Conservation (phyloP, 2,797 vertebrate genomes). For the Anguilla marmorata region DNA sequence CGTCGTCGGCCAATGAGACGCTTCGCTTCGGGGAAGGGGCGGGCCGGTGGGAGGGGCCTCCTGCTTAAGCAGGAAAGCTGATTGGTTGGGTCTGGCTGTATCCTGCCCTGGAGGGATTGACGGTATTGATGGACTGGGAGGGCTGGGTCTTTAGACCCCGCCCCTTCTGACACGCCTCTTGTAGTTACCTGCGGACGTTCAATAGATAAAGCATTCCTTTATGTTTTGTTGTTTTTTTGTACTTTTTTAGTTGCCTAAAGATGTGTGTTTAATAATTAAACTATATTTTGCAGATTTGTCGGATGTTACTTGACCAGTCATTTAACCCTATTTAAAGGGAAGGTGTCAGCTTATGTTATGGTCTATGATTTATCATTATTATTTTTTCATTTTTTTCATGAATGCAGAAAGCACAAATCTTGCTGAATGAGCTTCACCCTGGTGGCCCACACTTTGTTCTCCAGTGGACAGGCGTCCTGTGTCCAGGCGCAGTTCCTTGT, state of each 20-base stretch:
- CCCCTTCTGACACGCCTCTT: background rate
- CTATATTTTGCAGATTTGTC: constrained; percentile 41
- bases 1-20: constrained; percentile 73
- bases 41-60: background rate
- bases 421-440: background rate
- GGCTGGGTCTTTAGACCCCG: background rate
- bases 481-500: background rate
- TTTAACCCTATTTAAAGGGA: constrained; percentile 31
- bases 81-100: constrained; percentile 16
- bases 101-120: background rate
- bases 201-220: constrained; percentile 40
- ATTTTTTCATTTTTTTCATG: constrained; percentile 14
- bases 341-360: constrained; percentile 18
- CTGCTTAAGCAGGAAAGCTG: background rate
- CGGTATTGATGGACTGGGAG: background rate
- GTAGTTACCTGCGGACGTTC: constrained; percentile 12
- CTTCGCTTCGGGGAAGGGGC: background rate
- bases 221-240: constrained; percentile 39
- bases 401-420: constrained; percentile 16
- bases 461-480: background rate
- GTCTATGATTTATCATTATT: constrained; percentile 31
- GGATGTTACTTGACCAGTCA: constrained; percentile 29
- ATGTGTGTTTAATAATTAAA: constrained; percentile 47
- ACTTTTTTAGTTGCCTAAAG: constrained; percentile 36
- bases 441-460: background rate